Evolutionary conservation across 2,113 vertebrate genomes (phyloP).

Genomic region (Sigmodon hispidus): DNA sequence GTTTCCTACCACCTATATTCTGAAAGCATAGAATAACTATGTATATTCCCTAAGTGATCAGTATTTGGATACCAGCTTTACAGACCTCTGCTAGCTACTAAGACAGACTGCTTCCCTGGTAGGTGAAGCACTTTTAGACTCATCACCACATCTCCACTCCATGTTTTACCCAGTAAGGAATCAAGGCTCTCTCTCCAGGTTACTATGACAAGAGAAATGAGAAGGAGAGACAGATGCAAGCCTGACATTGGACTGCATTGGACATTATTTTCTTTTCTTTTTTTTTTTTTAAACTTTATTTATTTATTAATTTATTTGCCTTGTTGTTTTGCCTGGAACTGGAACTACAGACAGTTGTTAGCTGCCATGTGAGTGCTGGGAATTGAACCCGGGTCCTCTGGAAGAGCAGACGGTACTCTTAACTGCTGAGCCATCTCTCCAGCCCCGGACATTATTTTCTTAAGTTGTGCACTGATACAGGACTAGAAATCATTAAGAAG

Average conservation of each 20-base stretch:
- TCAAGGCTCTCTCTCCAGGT: background rate
- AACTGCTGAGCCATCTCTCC: no score
- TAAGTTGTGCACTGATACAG: background rate
- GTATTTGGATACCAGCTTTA: background rate
- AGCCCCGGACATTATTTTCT: no score
- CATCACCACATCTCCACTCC: no score
- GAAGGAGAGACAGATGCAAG: background rate
- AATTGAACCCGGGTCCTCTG: no score
- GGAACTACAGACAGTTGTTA: no score
- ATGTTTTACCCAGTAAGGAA: background rate
- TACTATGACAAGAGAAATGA: background rate
- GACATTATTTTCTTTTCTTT: no score
- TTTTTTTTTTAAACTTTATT: no score
- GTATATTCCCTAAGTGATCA: background rate
- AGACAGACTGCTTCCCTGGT: background rate
- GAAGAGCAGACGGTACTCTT: no score
- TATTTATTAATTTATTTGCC: no score
- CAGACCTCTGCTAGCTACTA: fast-evolving
- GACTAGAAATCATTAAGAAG: background rate
- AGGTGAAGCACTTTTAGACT: background rate
- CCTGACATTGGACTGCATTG: background rate
- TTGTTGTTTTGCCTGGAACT: no score
- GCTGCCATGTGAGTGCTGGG: no score
- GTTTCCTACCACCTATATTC: background rate
- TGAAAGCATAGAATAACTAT: background rate